Percentiles rank a stretch among this genome's conserved stretches.
phyloP scores from a whole-genome alignment of 2,113 vertebrate species.

The Rhegmatorhina hoffmannsi region DNA sequence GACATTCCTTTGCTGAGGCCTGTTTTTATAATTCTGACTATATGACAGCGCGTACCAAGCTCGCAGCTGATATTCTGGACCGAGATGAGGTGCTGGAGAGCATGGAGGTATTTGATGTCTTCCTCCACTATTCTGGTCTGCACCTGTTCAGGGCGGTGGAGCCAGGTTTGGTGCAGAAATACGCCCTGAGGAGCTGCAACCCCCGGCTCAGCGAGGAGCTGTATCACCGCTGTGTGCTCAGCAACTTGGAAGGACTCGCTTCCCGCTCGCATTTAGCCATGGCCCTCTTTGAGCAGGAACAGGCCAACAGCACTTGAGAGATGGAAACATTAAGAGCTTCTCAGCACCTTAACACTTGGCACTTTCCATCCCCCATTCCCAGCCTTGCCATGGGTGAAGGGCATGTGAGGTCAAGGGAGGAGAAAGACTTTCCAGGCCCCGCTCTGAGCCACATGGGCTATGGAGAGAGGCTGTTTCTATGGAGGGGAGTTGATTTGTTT shows the following conservation, averaged over 20 bases:
- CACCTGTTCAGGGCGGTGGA: conserved; percentile 95
- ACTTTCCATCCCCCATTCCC: conserved; percentile 46
- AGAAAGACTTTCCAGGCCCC: background rate
- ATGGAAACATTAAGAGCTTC: background rate
- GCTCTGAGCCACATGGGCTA: background rate
- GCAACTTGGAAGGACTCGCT: conserved; percentile 91
- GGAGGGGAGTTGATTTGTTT: background rate
- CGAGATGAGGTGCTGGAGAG: conserved; percentile 91
- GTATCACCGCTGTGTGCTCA: conserved; percentile 94
- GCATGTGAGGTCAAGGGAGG: background rate
- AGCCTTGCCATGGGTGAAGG: background rate
- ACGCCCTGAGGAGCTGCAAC: conserved; percentile 85
- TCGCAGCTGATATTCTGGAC: conserved; percentile 87
- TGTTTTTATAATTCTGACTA: conserved; percentile 98
- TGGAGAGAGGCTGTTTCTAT: background rate
- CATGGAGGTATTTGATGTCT: conserved; percentile 94
- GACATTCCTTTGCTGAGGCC: conserved; percentile 89
- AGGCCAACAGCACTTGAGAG: conserved; percentile 91
- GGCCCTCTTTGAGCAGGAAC: conserved; percentile 94
- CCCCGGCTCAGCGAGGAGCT: conserved; percentile 91
- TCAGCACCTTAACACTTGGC: conserved; percentile 66
- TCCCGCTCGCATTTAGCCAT: conserved; percentile 90
- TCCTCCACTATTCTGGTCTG: conserved; percentile 91
- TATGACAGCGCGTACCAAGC: conserved; percentile 89
- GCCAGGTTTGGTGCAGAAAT: conserved; percentile 92